Evolutionary conservation across 53 echinoderm and acorn worm species (phyloP).

Genomic region (Zoroaster sp.): DNA sequence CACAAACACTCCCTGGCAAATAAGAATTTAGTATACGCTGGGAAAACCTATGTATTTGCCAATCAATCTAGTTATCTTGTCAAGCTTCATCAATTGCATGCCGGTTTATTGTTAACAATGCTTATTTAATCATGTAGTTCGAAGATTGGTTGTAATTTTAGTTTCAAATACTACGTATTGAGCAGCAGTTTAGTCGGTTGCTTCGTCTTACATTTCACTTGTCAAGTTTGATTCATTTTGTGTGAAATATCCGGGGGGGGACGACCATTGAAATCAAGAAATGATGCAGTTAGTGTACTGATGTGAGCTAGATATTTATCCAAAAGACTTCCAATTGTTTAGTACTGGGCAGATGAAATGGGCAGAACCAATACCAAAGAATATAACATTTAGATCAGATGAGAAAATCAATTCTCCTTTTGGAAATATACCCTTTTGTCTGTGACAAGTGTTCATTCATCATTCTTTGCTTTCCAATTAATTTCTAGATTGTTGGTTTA

Average conservation of each 20-base stretch:
- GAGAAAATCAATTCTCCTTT: neutral
- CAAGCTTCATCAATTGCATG: no score
- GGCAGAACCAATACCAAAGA: neutral
- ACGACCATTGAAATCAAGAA: no score
- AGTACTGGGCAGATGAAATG: neutral
- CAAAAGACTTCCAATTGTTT: neutral
- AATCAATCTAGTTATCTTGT: neutral
- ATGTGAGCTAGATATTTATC: neutral
- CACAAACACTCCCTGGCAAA: no score
- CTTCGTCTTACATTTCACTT: neutral
- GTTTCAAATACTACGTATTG: neutral
- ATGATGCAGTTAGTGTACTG: neutral
- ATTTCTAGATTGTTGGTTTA: neutral
- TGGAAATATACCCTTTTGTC: neutral
- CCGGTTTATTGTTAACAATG: neutral
- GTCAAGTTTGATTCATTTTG: neutral
- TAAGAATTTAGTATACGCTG: no score
- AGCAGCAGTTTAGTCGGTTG: no score
- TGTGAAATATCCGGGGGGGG: no score
- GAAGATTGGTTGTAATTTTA: neutral
- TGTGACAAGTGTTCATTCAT: neutral
- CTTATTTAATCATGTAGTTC: neutral
- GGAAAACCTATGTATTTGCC: no score
- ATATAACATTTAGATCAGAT: neutral
- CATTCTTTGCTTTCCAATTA: neutral